Conservation (phyloP, 2,113 vertebrate genomes). For the Gasterosteus nipponicus region DNA sequence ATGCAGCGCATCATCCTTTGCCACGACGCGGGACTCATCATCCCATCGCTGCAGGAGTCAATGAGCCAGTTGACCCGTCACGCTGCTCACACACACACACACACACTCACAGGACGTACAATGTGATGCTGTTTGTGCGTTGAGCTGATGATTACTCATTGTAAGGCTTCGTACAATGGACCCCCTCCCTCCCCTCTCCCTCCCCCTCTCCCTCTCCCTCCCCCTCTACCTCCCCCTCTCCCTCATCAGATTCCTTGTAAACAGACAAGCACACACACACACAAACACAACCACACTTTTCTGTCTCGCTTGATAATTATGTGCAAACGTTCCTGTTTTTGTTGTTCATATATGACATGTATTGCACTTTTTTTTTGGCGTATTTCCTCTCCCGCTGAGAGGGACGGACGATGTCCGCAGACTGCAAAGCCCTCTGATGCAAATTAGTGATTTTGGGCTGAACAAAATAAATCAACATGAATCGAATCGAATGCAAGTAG, state of each 20-base stretch:
- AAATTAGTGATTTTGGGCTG: too few species aligned
- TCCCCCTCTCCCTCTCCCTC: not conserved
- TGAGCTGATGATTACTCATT: slow-evolving; percentile 10
- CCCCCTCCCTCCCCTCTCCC: not conserved
- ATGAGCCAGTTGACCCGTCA: not conserved
- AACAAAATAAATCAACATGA: too few species aligned
- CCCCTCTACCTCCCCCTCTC: not conserved
- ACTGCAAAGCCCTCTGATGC: too few species aligned
- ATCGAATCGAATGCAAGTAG: not conserved
- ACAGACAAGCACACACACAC: not conserved
- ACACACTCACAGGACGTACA: too few species aligned
- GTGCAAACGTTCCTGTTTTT: too few species aligned
- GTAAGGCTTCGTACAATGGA: slow-evolving; percentile 7
- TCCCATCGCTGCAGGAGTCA: slow-evolving; percentile 2
- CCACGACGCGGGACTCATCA: not conserved
- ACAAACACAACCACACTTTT: not conserved
- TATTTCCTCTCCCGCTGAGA: too few species aligned
- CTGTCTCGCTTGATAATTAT: too few species aligned
- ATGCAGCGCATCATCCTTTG: slow-evolving; percentile 41
- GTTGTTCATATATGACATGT: too few species aligned
- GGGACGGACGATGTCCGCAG: too few species aligned
- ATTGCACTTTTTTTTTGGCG: too few species aligned
- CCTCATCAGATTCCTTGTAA: not conserved
- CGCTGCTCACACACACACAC: too few species aligned
- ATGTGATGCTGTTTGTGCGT: slow-evolving; percentile 2